Evolutionary conservation across 2,113 vertebrate genomes (phyloP).

Genomic region (Athene cunicularia): DNA sequence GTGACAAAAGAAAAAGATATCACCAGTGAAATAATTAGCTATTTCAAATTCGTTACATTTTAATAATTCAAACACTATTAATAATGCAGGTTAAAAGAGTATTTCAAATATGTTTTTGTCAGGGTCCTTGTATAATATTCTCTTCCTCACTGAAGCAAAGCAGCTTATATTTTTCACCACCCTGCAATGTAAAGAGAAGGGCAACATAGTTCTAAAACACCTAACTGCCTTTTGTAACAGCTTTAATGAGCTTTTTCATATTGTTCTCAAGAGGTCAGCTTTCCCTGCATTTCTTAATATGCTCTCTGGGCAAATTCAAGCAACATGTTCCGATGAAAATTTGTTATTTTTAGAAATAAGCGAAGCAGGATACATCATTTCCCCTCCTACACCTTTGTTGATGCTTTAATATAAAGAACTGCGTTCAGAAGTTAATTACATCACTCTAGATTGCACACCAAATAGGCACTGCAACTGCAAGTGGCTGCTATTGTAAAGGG

Average conservation of each 20-base stretch:
- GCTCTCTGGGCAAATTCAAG: slow-evolving; percentile 30
- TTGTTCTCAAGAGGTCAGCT: slow-evolving; percentile 11
- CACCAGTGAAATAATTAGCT: not conserved
- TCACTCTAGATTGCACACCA: slow-evolving; percentile 9
- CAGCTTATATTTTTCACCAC: not conserved
- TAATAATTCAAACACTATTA: slow-evolving; percentile 18
- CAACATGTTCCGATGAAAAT: slow-evolving; percentile 22
- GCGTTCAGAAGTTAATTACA: slow-evolving; percentile 69
- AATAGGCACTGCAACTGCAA: slow-evolving; percentile 25
- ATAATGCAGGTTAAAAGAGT: not conserved
- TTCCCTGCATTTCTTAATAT: not conserved
- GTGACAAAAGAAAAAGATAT: not conserved
- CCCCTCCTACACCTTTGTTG: slow-evolving; percentile 54
- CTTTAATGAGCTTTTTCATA: slow-evolving; percentile 17
- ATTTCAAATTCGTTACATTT: not conserved
- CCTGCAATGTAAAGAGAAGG: not conserved
- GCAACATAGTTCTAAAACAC: not conserved
- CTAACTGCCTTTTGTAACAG: not conserved
- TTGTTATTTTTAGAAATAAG: slow-evolving; percentile 70
- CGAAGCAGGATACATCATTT: slow-evolving; percentile 40
- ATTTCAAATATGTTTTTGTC: not conserved
- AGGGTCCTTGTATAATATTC: not conserved
- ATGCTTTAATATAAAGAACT: slow-evolving; percentile 59
- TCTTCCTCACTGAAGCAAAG: not conserved
- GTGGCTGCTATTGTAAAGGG: slow-evolving; percentile 24